Conservation (phyloP, 2,888 invertebrate species). For the Drosophila ezoana region DNA sequence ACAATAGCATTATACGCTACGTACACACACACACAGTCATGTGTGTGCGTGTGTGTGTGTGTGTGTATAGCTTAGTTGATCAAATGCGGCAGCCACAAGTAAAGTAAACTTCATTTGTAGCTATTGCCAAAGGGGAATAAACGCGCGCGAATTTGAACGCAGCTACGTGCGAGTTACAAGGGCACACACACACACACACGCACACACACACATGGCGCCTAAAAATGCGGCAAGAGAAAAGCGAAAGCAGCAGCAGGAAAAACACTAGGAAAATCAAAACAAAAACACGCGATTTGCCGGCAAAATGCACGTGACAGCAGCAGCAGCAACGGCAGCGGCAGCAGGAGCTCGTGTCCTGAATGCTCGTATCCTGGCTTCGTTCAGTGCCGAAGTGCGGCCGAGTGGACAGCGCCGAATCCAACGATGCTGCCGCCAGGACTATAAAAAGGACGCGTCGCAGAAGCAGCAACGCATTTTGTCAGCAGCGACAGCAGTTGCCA, state of each 20-base stretch:
- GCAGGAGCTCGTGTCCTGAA: constrained; percentile 16
- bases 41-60: background rate
- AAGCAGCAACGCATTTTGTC: constrained; percentile 59
- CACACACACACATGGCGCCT: constrained; percentile 39
- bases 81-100: constrained; percentile 39
- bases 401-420: constrained; percentile 66
- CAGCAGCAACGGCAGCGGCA: background rate
- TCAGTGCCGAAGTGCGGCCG: constrained; percentile 50
- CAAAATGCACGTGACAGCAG: constrained; percentile 72
- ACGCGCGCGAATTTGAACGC: constrained; percentile 40
- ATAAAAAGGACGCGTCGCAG: constrained; percentile 57
- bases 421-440: constrained; percentile 48
- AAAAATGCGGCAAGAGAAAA: constrained; percentile 51
- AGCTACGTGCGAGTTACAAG: constrained; percentile 61
- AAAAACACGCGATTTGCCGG: constrained; percentile 75
- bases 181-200: constrained; percentile 37
- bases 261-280: constrained; percentile 67
- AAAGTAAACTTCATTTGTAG: constrained; percentile 47
- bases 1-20: constrained; percentile 1
- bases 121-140: constrained; percentile 12
- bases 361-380: constrained; percentile 43
- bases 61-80: constrained; percentile 28
- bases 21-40: background rate
- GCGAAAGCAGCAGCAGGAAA: constrained; percentile 58
- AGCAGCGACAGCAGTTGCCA: constrained; percentile 54